A percentile compares a stretch with the other conserved stretches of the same genome.
These are phyloP conservation scores for Meteorus colon DNA, from an alignment of 2,888 invertebrate species.

Conservation along the genomic window DNA sequence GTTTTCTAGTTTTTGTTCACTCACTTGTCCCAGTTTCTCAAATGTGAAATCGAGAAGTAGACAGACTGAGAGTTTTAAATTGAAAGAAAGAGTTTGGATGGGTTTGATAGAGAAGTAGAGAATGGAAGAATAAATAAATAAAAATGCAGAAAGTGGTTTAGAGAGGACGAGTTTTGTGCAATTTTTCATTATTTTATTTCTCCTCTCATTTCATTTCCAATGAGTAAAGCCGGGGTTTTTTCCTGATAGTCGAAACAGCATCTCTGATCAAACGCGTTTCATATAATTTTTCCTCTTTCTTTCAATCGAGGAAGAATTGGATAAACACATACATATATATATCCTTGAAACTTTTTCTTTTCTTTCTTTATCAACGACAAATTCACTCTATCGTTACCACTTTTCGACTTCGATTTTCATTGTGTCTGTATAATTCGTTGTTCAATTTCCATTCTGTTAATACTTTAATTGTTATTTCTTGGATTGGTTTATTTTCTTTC, in stretches of 20 bases:
- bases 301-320: slow-evolving; percentile 24
- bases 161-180: slow-evolving; percentile 26
- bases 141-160: slow-evolving; percentile 6
- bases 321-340: slow-evolving; percentile 9
- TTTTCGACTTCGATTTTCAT: background rate
- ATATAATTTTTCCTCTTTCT: slow-evolving; percentile 42
- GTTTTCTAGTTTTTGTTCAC: background rate
- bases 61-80: slow-evolving; percentile 17
- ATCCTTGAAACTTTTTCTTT: slow-evolving; percentile 25
- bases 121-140: slow-evolving; percentile 11
- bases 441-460: slow-evolving; percentile 21
- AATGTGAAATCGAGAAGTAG: slow-evolving; percentile 24
- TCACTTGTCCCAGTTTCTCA: background rate
- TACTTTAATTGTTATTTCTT: slow-evolving; percentile 14
- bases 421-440: slow-evolving; percentile 34
- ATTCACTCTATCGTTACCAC: slow-evolving; percentile 16
- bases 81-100: background rate
- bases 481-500: slow-evolving; percentile 26
- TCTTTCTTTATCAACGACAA: slow-evolving; percentile 16
- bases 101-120: slow-evolving; percentile 54
- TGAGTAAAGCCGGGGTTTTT: slow-evolving; percentile 8
- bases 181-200: background rate
- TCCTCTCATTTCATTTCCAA: slow-evolving; percentile 15
- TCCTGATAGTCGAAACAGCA: slow-evolving; percentile 8
- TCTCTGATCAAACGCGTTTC: slow-evolving; percentile 24